Base-by-base conservation (phyloP, 2,113 vertebrate species). In the Ramphastos sulfuratus region DNA sequence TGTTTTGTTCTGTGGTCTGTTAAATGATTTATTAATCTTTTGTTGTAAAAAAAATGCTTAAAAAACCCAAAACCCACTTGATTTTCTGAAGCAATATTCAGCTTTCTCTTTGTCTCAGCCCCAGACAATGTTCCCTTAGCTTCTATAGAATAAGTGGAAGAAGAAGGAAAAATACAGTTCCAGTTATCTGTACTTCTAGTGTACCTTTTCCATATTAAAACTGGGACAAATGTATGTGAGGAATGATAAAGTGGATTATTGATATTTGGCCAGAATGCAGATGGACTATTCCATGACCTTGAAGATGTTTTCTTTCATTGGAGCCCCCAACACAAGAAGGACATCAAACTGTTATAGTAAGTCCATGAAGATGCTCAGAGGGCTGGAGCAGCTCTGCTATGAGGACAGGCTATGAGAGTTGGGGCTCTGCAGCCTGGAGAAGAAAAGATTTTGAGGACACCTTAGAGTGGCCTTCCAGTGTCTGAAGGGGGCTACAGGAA, bases 281-380 rank as follows among this genome's bases (percentile, higher is more conserved):
- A 3, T 5, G 13, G 31, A 3, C 10, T 69, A 0, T 30, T 30
- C 42, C 21, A 7, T 35, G 33, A 21, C 44, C 27, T 8, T 50
- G 21, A 11, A 37, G 64, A 18, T 30, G 10, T 42, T 31, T 35
- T 14, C 48, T 82, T 67, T 21, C 71, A 42, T 46, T 46, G 44
- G 44, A 46, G 15, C 44, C 44, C 44, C 7, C 44, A 17, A 46
- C 15, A 44, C 42, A 16, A 46, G 6, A 46, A 18, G 44, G 16
- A 46, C 16, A 18, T 17, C 7, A 15, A 46, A 46, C 44, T 46
- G 16, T 18, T 46, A 15, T 15, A 46, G 15, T 6, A 7, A 18
- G 44, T 18, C 44, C 44, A 46, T 15, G 42, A 42, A 42, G 42
- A 18, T 46, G 44, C 44, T 18, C 44, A 46, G 44, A 46, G 44